Conservation (phyloP, 1,140 invertebrate species). For the Drosophila nebulosa region DNA sequence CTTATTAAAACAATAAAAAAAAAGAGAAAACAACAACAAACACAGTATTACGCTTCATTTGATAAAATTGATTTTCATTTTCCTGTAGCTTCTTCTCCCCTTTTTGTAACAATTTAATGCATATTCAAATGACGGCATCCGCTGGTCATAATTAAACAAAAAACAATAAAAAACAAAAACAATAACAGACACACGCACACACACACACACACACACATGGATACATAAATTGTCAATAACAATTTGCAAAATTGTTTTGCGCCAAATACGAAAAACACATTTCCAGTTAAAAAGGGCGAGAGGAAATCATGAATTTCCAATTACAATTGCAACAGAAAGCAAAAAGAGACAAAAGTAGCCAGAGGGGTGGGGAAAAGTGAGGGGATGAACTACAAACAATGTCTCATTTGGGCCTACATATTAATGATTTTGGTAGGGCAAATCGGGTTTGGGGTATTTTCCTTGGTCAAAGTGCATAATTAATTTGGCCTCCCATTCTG, state of each 20-base stretch:
- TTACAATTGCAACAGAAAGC: slow-evolving; percentile 11
- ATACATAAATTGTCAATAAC: slow-evolving; percentile 72
- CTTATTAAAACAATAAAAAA: neutral
- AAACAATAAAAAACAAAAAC: slow-evolving; percentile 3
- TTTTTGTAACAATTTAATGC: slow-evolving; percentile 9
- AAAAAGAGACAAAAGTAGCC: neutral
- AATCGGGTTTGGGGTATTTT: slow-evolving; percentile 18
- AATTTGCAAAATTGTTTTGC: slow-evolving; percentile 67
- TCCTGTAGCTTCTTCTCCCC: slow-evolving; percentile 11
- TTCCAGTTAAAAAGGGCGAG: slow-evolving; percentile 9
- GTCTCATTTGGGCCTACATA: slow-evolving; percentile 46
- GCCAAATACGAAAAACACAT: slow-evolving; percentile 34
- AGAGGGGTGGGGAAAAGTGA: neutral
- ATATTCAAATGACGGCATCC: slow-evolving; percentile 43
- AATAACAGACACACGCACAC: neutral
- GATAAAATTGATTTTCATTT: slow-evolving; percentile 67
- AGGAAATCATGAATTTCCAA: slow-evolving; percentile 48
- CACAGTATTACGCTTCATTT: slow-evolving; percentile 63
- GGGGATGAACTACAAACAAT: slow-evolving; percentile 41
- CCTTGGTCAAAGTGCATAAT: slow-evolving; percentile 60
- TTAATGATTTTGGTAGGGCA: slow-evolving; percentile 65
- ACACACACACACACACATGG: slow-evolving; percentile 17
- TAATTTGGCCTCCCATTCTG: slow-evolving; percentile 47
- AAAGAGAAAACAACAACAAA: slow-evolving; percentile 24
- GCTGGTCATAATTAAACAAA: slow-evolving; percentile 26